These are phyloP conservation scores for Vollenhovia emeryi DNA, from an alignment of 1,140 invertebrate genomes.

Conservation along the genomic window DNA sequence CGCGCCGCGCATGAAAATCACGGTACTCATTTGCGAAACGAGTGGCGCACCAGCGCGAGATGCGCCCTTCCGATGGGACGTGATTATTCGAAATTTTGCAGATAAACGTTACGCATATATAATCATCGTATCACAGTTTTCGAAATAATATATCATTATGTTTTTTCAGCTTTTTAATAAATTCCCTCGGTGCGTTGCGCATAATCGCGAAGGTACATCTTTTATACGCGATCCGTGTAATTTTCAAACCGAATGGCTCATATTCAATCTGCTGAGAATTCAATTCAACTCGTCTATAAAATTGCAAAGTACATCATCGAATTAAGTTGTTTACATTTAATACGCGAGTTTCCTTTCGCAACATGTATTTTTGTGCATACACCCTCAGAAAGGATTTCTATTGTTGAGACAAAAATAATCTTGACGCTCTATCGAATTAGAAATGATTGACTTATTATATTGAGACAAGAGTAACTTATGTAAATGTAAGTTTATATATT, in stretches of 20 bases:
- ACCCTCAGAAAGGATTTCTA: too few species aligned
- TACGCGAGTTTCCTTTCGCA: neutral
- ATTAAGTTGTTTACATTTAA: neutral
- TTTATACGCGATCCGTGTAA: slow-evolving; percentile 16
- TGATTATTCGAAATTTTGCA: neutral
- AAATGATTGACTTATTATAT: too few species aligned
- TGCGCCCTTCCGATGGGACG: neutral
- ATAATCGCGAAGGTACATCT: slow-evolving; percentile 1
- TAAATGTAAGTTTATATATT: too few species aligned
- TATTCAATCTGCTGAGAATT: neutral
- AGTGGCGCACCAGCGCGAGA: slow-evolving; percentile 1
- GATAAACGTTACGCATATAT: neutral
- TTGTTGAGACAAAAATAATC: too few species aligned
- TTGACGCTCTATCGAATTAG: too few species aligned
- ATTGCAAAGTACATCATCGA: neutral
- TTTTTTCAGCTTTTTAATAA: slow-evolving; percentile 10
- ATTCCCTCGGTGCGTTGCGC: neutral
- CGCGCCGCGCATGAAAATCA: slow-evolving; percentile 33
- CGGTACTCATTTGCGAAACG: slow-evolving; percentile 28
- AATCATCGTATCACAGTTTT: slow-evolving; percentile 13
- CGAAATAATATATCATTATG: slow-evolving; percentile 24
- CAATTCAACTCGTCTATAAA: neutral
- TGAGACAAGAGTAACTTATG: too few species aligned
- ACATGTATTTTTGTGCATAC: neutral
- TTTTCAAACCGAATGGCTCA: slow-evolving; percentile 3